Evolutionary conservation across 2,113 vertebrate genomes (phyloP), one percentile per base, ranked within the genome.

Genomic region (Coracopsis vasa): DNA sequence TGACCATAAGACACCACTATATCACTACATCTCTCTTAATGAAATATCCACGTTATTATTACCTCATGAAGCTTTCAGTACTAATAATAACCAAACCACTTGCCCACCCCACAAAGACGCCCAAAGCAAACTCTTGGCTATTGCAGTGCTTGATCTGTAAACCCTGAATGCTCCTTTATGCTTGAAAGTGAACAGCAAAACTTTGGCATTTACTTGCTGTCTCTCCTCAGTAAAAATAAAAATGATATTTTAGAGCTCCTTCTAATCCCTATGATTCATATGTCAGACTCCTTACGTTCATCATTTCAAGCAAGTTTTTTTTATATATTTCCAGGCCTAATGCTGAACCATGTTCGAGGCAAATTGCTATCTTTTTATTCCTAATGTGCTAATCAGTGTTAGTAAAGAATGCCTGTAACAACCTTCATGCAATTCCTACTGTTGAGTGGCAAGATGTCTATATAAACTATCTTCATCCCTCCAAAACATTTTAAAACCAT

Each of bases 201-300:
- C 53, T 86, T 90, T 67, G 67, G 80, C 45, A 93, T 85, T 88
- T 93, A 69, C 24, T 90, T 77, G 35, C 17, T 53, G 14, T 54
- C 16, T 31, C 33, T 90, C 13, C 47, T 78, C 56, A 60, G 67
- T 80, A 86, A 96, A 97, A 85, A 95, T 74, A 80, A 91, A 91
- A 80, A 83, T 37, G 8, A 25, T 67, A 81, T 87, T 94, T 90
- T 71, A 94, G 35, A 86, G 16, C 20, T 88, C 13, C 18, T 83
- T 64, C 60, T 90, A 84, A 92, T 80, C 50, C 77, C 48, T 80
- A 27, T 94, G 92, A 96, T 78, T 95, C 90, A 94, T 92, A 73
- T 69, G 80, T 86, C 88, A 95, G 69, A 62, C 31, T 92, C 73
- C 45, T 53, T 81, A 77, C n/a, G 51, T 87, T 84, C 48, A 88